phyloP scores from a whole-genome alignment of 1,140 invertebrate genomes.

The Branchinecta lynchi region DNA sequence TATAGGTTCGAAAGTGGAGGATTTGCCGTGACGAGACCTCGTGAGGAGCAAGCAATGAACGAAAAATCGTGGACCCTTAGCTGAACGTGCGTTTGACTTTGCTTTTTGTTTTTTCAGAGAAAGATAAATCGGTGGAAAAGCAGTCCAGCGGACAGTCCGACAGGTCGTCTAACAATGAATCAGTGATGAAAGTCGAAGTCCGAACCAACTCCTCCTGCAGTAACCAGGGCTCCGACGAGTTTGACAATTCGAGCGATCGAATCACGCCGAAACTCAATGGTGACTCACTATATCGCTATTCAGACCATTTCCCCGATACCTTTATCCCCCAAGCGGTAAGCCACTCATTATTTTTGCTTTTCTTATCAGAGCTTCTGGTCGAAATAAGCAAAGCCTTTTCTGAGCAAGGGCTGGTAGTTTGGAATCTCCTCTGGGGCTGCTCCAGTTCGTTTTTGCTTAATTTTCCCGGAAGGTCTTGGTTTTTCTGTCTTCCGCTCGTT shows the following conservation, averaged over 20 bases:
- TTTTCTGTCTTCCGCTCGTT: too few species aligned
- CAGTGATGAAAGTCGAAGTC: slow-evolving; percentile 73
- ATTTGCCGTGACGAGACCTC: too few species aligned
- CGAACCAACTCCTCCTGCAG: slow-evolving; percentile 62
- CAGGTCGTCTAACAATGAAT: slow-evolving; percentile 65
- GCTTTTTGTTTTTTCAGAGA: slow-evolving; percentile 20
- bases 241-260: slow-evolving; percentile 34
- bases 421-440: too few species aligned
- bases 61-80: too few species aligned
- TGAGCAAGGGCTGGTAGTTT: too few species aligned
- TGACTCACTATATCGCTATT: slow-evolving; percentile 55
- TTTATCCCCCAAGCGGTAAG: slow-evolving; percentile 44
- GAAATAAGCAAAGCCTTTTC: too few species aligned
- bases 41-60: too few species aligned
- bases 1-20: too few species aligned
- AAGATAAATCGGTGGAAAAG: slow-evolving; percentile 37
- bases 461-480: too few species aligned
- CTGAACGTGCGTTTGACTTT: slow-evolving; percentile 5
- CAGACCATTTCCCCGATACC: slow-evolving; percentile 68
- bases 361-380: too few species aligned
- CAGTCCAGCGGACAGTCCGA: slow-evolving; percentile 66
- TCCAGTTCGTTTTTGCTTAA: too few species aligned
- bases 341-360: neutral
- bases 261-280: slow-evolving; percentile 30
- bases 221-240: slow-evolving; percentile 42